phyloP scores from a whole-genome alignment of 2,113 vertebrate species.

The Phyllostomus discolor region DNA sequence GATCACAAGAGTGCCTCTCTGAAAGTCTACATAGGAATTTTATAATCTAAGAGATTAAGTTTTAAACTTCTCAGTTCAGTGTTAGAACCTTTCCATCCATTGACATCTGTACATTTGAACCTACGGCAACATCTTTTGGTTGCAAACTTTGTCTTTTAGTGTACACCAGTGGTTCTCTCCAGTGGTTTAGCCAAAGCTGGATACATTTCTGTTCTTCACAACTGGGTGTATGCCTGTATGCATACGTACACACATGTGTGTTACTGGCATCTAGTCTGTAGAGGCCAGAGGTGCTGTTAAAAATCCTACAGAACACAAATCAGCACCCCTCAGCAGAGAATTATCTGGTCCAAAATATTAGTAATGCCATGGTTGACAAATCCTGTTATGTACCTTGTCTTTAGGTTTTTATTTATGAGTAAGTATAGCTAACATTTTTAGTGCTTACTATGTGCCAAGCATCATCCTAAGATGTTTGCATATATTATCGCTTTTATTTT shows the following conservation, averaged over 20 bases:
- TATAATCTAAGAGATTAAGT: not conserved
- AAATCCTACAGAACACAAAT: not conserved
- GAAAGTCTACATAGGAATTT: not conserved
- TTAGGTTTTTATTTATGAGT: not conserved
- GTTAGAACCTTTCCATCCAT: not conserved
- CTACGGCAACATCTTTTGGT: not conserved
- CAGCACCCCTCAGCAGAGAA: not conserved
- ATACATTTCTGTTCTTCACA: not conserved
- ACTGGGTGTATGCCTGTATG: not conserved
- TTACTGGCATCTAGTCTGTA: not conserved
- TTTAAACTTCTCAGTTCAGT: not conserved
- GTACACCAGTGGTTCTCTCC: not conserved
- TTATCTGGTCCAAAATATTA: not conserved
- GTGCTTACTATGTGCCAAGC: not conserved
- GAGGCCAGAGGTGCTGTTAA: not conserved
- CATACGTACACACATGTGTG: too few species aligned
- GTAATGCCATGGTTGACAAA: not conserved
- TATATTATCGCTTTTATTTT: not conserved
- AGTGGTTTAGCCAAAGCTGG: not conserved
- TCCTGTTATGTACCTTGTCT: not conserved
- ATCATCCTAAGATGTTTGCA: not conserved
- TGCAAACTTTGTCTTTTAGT: not conserved
- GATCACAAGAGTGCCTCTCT: not conserved
- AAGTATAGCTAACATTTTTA: not conserved
- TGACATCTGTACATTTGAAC: not conserved